Evolutionary conservation across 2,797 vertebrate genomes (phyloP).

Genomic region (Phalanger gymnotis): DNA sequence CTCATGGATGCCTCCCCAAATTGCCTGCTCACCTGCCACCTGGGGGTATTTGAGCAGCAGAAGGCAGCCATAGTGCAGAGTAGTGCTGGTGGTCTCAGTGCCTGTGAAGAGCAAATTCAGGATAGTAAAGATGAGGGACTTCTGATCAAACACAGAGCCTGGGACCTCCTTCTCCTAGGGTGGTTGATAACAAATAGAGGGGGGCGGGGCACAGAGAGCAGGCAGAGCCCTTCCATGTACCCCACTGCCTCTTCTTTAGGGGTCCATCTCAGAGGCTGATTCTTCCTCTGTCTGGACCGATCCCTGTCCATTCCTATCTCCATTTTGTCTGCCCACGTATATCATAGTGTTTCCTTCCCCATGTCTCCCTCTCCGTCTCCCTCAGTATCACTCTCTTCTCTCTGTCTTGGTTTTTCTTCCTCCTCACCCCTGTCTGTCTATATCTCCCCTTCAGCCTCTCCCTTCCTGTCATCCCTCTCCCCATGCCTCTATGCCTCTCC

Average conservation of each 20-base stretch:
- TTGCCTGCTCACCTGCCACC: constrained; percentile 53
- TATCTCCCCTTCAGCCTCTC: background rate
- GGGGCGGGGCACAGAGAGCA: background rate
- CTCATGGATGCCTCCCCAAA: fast-evolving
- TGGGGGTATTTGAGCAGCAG: constrained; percentile 62
- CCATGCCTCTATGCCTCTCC: background rate
- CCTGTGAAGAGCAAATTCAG: constrained; percentile 63
- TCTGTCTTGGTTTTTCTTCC: background rate
- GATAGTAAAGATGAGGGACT: constrained; percentile 56
- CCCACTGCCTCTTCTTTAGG: background rate
- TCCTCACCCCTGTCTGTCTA: background rate
- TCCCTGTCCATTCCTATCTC: background rate
- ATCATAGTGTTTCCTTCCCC: background rate
- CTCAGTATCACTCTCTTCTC: background rate
- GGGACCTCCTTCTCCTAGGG: constrained; percentile 56
- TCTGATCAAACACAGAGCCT: constrained; percentile 53
- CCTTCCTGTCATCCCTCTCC: background rate
- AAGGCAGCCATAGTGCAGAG: constrained; percentile 61
- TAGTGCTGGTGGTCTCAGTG: constrained; percentile 64
- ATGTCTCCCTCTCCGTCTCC: background rate
- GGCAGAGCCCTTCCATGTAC: background rate
- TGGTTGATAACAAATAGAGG: background rate
- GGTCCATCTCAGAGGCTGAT: background rate
- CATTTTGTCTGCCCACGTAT: background rate
- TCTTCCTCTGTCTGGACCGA: background rate